A percentile compares a stretch with the other conserved stretches of the same genome.
phyloP scores from a whole-genome alignment of 1,140 invertebrate species.

The Drosophila malerkotliana region DNA sequence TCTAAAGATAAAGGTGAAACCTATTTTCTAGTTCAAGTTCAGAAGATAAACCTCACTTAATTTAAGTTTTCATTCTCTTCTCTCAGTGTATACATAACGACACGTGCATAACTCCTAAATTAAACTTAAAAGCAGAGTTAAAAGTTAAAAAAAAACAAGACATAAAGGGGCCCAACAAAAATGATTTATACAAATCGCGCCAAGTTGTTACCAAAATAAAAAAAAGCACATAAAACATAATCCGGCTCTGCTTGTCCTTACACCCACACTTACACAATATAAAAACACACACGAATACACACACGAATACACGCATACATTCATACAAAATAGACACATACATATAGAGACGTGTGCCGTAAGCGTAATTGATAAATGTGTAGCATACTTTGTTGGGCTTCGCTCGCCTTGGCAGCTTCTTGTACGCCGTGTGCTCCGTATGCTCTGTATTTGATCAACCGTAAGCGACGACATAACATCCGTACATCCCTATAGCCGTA shows the following conservation, averaged over 20 bases:
- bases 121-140: constrained; percentile 36
- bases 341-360: constrained; percentile 41
- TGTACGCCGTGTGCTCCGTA: constrained; percentile 22
- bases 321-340: constrained; percentile 9
- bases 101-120: constrained; percentile 31
- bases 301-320: neutral
- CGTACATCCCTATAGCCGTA: neutral
- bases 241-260: constrained; percentile 37
- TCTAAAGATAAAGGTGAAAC: no score
- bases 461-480: constrained; percentile 8
- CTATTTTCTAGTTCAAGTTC: no score
- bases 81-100: constrained; percentile 26
- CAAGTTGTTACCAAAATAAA: constrained; percentile 37
- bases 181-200: constrained; percentile 52
- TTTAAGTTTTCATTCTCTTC: neutral
- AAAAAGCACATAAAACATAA: constrained; percentile 49
- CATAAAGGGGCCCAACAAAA: constrained; percentile 34
- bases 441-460: constrained; percentile 13
- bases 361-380: constrained; percentile 61
- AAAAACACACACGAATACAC: no score
- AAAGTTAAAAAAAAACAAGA: constrained; percentile 8
- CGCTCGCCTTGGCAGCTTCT: constrained; percentile 61
- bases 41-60: neutral
- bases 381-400: constrained; percentile 80
- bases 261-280: neutral